Evolutionary conservation across 2,888 invertebrate species (phyloP).

Genomic region (Metopia argyrocephala): DNA sequence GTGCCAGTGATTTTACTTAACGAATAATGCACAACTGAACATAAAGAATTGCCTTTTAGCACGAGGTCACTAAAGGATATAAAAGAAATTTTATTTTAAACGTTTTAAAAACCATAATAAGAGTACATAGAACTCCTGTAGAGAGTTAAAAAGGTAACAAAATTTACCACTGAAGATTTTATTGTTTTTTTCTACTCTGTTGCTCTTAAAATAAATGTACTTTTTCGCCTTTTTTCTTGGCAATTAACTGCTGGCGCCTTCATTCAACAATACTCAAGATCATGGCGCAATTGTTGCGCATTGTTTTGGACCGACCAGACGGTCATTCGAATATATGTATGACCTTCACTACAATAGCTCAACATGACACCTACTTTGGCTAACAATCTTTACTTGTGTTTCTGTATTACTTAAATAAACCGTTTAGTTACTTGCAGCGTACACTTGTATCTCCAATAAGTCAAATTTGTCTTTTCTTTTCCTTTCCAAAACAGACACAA

Average conservation of each 20-base stretch:
- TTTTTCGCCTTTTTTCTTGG: conserved; percentile 45
- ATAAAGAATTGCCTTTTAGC: not conserved
- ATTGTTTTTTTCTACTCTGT: not conserved
- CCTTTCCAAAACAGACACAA: conserved; percentile 19
- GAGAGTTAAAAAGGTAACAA: not conserved
- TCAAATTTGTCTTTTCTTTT: conserved; percentile 20
- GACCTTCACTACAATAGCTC: conserved; percentile 54
- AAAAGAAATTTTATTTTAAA: not conserved
- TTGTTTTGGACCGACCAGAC: conserved; percentile 51
- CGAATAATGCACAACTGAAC: not conserved
- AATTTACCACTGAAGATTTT: not conserved
- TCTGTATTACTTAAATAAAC: not conserved
- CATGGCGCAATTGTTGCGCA: conserved; percentile 65
- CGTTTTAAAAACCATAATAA: conserved; percentile 16
- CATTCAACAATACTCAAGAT: conserved; percentile 62
- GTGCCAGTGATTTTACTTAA: not conserved
- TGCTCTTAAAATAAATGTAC: not conserved
- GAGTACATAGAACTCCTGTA: not conserved
- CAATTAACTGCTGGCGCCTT: conserved; percentile 73
- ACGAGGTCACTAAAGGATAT: not conserved
- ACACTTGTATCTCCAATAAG: conserved; percentile 50
- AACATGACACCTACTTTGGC: conserved; percentile 50
- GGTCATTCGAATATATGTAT: conserved; percentile 35
- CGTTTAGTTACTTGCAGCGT: conserved; percentile 20
- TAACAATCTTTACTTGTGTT: not conserved